Evolutionary conservation across 2,797 vertebrate species (phyloP), one percentile per base, ranked within the genome.

Genomic region (Petrocephalus sullivani): DNA sequence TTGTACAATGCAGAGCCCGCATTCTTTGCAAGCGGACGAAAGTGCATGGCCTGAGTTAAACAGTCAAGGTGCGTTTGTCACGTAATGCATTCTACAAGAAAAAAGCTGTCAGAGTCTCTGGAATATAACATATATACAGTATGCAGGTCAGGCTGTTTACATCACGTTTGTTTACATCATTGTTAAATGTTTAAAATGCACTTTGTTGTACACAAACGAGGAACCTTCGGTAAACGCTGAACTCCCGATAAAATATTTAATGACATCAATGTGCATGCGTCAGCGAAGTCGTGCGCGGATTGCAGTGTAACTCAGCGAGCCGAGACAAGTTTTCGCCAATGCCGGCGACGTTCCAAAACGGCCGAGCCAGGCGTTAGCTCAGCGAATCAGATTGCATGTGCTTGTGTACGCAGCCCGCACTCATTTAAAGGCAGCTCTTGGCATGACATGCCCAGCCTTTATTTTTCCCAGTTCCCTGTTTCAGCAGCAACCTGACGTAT

Each of bases 231-330:
- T 23, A 51, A 51, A 21, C 19, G 41, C n/a, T 83, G 21, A 51
- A 14, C 81, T 83, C 37, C 51, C 23, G 81, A 83, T 54, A 83
- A 28, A 83, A 83, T 81, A 81, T 83, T 83, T 51, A 49, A 83
- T 19, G 81, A 83, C 10, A 82, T 82, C 78, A 54, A 54, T 54
- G n/a, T 83, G 16, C 21, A 28, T 14, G 51, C 46, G 14, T 51
- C n/a, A 53, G 51, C 49, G 2, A 21, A 83, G 64, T 16, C 64
- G n/a, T 51, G 78, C 4, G 78, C 41, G 9, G 78, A 21, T 21
- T 5, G 10, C 23, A 28, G 0, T 19, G 19, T 83, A 83, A 54
- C 19, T 83, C 81, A 28, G n/a, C 19, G 81, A 83, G 10, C 49
- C 0, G 49, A 23, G 21, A 28, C 49, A 14, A 10, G 9, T 21